Evolutionary conservation across 2,797 vertebrate species (phyloP), one percentile per base, ranked within the genome.

Genomic region (Siniperca undulata): DNA sequence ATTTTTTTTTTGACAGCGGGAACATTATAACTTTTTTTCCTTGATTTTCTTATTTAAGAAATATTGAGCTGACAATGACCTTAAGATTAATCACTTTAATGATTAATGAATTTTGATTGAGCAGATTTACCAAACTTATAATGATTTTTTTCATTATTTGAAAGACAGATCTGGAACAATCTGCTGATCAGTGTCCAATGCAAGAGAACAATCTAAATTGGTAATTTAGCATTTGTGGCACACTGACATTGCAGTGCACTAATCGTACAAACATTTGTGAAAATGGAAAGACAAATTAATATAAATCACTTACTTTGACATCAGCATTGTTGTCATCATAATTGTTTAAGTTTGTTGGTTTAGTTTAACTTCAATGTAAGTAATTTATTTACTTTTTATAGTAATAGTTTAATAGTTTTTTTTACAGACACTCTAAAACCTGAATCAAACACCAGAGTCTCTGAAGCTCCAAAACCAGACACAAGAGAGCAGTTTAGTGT

Each of bases 111-210:
- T 77, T 90, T 82, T 80, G 68, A 85, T 76, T 76, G 78, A 82
- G 83, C 69, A 68, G 81, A 86, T 85, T 86, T 55, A 85, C 71
- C 59, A 60, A 76, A 72, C 70, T 69, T 87, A 68, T 20, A 36
- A 52, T 66, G 52, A 50, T 60, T 69, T 80, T 78, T 42, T 50
- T 64, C 58, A 65, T 70, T 5, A 36, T 84, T 84, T 93, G 88
- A 93, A 82, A 85, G 94, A 92, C 89, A 93, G 91, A 93, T 87
- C 86, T 91, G 83, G 92, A 91, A 73, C 91, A 93, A 88, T 77
- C 74, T 87, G 74, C 46, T 73, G 53, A 89, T 92, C 82, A 84
- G 69, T 68, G 82, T 89, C 86, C 78, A 83, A 72, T 5, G n/a
- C 78, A 74, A 74, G 48, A 78, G 83, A 85, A 75, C 36, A 84